Percentiles rank a stretch among this genome's conserved stretches.
Conservation (phyloP, 2,888 invertebrate species). For the Lysandra coridon region DNA sequence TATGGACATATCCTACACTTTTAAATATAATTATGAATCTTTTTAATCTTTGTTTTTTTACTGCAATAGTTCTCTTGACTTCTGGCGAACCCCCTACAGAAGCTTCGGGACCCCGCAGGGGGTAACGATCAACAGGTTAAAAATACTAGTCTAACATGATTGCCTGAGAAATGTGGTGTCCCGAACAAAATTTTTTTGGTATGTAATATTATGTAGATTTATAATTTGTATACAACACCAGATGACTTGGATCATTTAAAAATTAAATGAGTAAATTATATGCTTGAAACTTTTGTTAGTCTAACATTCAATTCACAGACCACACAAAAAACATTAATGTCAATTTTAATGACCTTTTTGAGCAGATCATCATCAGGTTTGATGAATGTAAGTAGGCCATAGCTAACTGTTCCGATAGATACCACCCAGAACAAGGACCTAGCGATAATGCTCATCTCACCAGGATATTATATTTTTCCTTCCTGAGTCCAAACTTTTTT, state of each 20-base stretch:
- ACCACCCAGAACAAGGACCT: conserved; percentile 80
- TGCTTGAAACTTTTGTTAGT: neutral
- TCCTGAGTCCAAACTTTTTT: conserved; percentile 79
- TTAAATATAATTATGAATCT: too few relatives aligned
- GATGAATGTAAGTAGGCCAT: conserved; percentile 78
- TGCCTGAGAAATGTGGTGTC: neutral
- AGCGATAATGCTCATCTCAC: conserved; percentile 75
- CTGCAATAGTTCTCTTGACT: neutral
- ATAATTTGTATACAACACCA: neutral
- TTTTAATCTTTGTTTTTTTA: neutral
- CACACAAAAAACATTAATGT: conserved; percentile 41
- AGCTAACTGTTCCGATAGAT: conserved; percentile 82
- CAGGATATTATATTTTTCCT: conserved; percentile 67
- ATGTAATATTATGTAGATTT: too few relatives aligned
- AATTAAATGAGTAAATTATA: neutral
- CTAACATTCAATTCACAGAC: conserved; percentile 43
- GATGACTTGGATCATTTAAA: neutral
- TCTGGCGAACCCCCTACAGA: too few relatives aligned
- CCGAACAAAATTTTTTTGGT: neutral
- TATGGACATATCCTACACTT: too few relatives aligned
- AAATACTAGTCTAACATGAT: neutral
- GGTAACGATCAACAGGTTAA: too few relatives aligned
- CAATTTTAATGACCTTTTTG: conserved; percentile 70
- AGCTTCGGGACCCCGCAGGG: too few relatives aligned
- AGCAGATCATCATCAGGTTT: conserved; percentile 79